Conservation (phyloP, 2,113 vertebrate species). For the Arizona elegans region DNA sequence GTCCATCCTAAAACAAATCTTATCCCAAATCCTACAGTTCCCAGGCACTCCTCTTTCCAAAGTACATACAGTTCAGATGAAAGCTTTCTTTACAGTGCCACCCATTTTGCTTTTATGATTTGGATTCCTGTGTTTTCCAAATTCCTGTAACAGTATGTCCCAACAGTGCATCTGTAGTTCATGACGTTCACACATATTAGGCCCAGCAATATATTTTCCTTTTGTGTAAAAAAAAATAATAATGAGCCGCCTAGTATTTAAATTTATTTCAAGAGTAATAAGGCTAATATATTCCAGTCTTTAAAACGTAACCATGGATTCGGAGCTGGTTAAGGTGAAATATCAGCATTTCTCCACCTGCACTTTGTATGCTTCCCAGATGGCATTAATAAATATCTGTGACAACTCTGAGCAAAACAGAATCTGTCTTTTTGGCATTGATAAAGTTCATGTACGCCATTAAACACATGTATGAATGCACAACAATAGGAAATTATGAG, state of each 20-base stretch:
- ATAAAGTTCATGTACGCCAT: background rate
- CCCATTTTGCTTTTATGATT: background rate
- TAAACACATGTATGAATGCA: background rate
- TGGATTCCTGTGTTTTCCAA: background rate
- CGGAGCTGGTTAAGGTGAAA: constrained; percentile 21
- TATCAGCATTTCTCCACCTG: background rate
- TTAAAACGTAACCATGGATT: constrained; percentile 18
- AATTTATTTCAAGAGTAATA: constrained; percentile 31
- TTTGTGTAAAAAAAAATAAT: background rate
- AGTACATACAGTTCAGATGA: background rate
- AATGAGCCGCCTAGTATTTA: constrained; percentile 26
- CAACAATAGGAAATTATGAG: background rate
- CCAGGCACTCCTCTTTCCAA: background rate
- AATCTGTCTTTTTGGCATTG: background rate
- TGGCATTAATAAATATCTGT: constrained; percentile 12
- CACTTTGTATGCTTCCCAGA: constrained; percentile 7
- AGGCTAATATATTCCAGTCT: background rate
- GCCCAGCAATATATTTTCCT: constrained; percentile 12
- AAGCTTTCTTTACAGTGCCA: background rate
- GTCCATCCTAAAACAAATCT: background rate
- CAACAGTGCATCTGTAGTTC: background rate
- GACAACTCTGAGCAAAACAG: constrained; percentile 13
- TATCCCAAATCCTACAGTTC: background rate
- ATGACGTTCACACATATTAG: background rate
- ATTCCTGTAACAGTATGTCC: background rate